These are phyloP conservation scores for Aurelia coerulea DNA, from an alignment of 30 jellyfish, hydroid and myxozoan species.

Conservation along the genomic window DNA sequence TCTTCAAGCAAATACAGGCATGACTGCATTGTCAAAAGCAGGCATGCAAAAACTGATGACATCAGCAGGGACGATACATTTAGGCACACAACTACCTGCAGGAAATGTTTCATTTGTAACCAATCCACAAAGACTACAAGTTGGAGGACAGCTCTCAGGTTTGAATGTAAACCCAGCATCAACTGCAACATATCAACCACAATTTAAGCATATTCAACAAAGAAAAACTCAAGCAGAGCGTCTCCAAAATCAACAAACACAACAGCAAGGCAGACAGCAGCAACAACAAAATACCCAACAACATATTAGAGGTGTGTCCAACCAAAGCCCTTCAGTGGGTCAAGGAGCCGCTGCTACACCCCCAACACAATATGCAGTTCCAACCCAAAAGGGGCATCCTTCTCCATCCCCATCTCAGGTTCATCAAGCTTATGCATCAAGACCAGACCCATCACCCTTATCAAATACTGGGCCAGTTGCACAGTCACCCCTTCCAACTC, in stretches of 20 bases:
- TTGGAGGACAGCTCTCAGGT: constrained; percentile 10
- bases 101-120: constrained; percentile 34
- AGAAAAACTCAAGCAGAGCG: constrained; percentile 14
- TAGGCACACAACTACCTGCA: constrained; percentile 34
- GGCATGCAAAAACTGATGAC: constrained; percentile 55
- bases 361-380: constrained; percentile 21
- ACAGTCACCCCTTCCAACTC: constrained; percentile 64
- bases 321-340: constrained; percentile 44
- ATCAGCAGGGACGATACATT: constrained; percentile 8
- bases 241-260: constrained; percentile 27
- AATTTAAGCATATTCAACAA: constrained; percentile 55
- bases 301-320: constrained; percentile 24
- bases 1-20: constrained; percentile 7
- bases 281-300: constrained; percentile 53
- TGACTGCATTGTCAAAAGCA: background rate
- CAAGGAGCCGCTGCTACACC: constrained; percentile 41
- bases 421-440: constrained; percentile 31
- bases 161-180: constrained; percentile 29
- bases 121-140: constrained; percentile 30
- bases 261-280: constrained; percentile 40
- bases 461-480: constrained; percentile 50
- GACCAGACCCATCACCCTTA: constrained; percentile 60
- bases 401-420: constrained; percentile 70
- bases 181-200: constrained; percentile 17
- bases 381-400: constrained; percentile 46